Conservation (phyloP, 1,140 invertebrate genomes). For the Trypoxylus dichotomus region DNA sequence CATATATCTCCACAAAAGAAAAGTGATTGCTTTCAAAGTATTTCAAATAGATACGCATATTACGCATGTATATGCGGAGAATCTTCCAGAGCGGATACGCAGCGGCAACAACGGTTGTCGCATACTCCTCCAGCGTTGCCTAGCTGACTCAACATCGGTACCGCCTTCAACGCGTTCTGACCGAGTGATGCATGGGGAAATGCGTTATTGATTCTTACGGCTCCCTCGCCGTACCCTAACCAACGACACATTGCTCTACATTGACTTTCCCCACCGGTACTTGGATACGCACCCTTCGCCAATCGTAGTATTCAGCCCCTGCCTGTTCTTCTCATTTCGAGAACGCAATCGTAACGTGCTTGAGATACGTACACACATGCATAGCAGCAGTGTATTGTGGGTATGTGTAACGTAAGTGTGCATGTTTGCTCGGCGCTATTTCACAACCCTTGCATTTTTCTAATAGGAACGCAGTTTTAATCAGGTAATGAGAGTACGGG, state of each 20-base stretch:
- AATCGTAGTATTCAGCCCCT: background rate
- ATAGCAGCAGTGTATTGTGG: background rate
- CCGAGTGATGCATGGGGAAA: conserved; percentile 35
- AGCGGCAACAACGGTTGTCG: background rate
- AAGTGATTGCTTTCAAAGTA: background rate
- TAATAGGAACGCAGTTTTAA: background rate
- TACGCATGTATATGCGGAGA: background rate
- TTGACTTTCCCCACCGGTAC: conserved; percentile 31
- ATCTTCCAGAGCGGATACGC: background rate
- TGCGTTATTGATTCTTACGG: conserved; percentile 38
- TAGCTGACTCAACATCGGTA: background rate
- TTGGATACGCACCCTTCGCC: conserved; percentile 4
- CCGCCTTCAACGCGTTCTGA: conserved; percentile 7
- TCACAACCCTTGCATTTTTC: background rate
- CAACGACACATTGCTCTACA: conserved; percentile 46
- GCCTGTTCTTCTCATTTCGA: conserved; percentile 8
- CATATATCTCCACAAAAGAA: too few species aligned
- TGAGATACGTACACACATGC: background rate
- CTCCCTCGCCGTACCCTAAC: conserved; percentile 40
- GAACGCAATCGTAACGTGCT: conserved; percentile 18
- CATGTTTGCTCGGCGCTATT: background rate
- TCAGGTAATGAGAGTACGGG: conserved; percentile 17
- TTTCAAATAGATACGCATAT: background rate
- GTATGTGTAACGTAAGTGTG: background rate
- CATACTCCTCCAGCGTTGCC: background rate